Evolutionary conservation across 2,797 vertebrate genomes (phyloP).

Genomic region (Triplophysa bombifrons): DNA sequence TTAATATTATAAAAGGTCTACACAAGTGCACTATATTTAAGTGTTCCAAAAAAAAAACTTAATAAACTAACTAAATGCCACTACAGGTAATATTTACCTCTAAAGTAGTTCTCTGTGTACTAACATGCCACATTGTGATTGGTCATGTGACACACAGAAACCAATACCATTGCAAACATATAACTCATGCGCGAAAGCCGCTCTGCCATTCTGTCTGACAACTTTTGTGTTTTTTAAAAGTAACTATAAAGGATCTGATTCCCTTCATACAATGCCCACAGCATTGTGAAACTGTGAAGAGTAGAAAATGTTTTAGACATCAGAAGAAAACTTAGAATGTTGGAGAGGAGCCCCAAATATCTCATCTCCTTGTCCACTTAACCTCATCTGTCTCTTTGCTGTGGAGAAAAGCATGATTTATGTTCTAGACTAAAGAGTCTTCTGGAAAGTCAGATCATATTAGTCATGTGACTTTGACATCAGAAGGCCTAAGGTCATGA

Average conservation of each 20-base stretch:
- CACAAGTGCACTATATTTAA: too few relatives aligned
- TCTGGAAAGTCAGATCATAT: conserved; percentile 20
- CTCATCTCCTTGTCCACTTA: not conserved
- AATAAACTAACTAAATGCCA: too few relatives aligned
- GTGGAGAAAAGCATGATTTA: conserved; percentile 9
- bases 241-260: too few relatives aligned
- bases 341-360: not conserved
- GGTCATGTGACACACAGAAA: not conserved
- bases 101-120: too few relatives aligned
- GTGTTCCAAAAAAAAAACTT: too few relatives aligned
- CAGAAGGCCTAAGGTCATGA: conserved; percentile 53
- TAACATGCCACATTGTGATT: too few relatives aligned
- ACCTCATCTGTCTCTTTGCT: not conserved
- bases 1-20: too few relatives aligned
- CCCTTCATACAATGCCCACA: not conserved
- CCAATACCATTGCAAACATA: not conserved
- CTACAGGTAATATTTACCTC: too few relatives aligned
- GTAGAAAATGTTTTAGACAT: not conserved
- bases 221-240: not conserved
- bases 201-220: too few relatives aligned
- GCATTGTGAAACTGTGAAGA: not conserved
- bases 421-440: conserved; percentile 16
- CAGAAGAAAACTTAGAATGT: not conserved
- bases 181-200: not conserved
- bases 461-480: conserved; percentile 37